Evolutionary conservation across 2,888 invertebrate species (phyloP), one percentile per base, ranked within the genome.

Genomic region (Eudemis profundana): DNA sequence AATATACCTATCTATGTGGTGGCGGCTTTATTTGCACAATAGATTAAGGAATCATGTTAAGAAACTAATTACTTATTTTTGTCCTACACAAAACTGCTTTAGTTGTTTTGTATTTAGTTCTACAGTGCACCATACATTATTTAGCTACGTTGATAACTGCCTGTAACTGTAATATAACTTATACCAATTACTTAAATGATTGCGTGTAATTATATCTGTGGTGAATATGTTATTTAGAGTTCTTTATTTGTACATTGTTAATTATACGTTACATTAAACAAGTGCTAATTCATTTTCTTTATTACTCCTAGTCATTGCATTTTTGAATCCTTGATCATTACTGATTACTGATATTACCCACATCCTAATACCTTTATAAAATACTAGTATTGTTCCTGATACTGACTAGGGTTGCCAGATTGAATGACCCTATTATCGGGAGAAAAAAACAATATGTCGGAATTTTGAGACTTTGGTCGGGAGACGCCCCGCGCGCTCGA

Each of bases 191-290:
- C 61, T 61, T 61, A 62, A 64, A 33, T 50, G 23, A 50, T 56
- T 49, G 57, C 56, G 64, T 64, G 57, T 59, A 56, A 21, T 53
- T 56, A 53, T 57, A 36, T 53, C 14, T 59, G 47, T 59, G 47
- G 59, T 47, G 47, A 59, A 46, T 29, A 51, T 65, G 65, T 65
- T 60, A 65, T 65, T 65, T 65, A 65, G 60, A 65, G 53, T 65
- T 59, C 51, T 60, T 65, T 57, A 64, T 53, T 65, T 65, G 65
- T 65, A 65, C 38, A 65, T 65, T 60, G 60, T 65, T 53, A 65
- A 65, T 57, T 65, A 65, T 65, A 65, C 44, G 65, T 65, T 65
- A 65, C 49, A 64, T 60, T 65, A 65, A 65, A 65, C 59, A 51
- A 59, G 46, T 65, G 60, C 59, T 17, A 53, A 53, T 38, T 47